Base-by-base conservation (phyloP, 2,888 invertebrate genomes). In the Dynastes maya region DNA sequence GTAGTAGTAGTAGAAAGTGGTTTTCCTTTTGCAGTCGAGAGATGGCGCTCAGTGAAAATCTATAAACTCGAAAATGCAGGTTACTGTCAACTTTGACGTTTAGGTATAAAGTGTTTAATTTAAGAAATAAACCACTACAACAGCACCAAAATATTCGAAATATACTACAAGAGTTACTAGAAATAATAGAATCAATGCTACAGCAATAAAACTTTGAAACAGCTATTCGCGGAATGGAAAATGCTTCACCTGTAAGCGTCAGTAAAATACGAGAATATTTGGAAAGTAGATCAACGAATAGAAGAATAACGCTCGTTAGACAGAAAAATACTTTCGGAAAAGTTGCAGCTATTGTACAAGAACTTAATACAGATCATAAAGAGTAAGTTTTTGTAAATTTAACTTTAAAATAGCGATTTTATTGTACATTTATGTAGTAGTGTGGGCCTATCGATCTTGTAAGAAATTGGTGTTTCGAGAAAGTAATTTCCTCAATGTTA, bases 221-320 rank as follows among this genome's bases (percentile, higher is more conserved):
- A 8, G n/a, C 13, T 55, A 6, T n/a, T 55, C 13, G 8, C 13
- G 61, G 78, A 75, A 83, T 83, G 83, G 82, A 83, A 53, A 82
- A 82, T 71, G 53, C 82, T 76, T 63, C 81, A 68, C 79, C 77
- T 72, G 83, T 82, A n/a, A 83, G 75, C 68, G 82, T 84, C 74
- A 80, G 80, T 58, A 81, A 83, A 77, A 82, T 84, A 32, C 83
- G 78, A 67, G 82, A 82, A 75, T 77, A 80, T 67, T 81, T 83
- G 64, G 81, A 83, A 76, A 80, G 75, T 22, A 77, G 78, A 29
- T 74, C 81, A 22, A 63, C 79, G 2, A 70, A 45, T 13, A 75
- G 77, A 70, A 74, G 51, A 71, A 70, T 49, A 4, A 53, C 55
- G 32, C 37, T 72, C 13, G 78, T 71, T n/a, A 72, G 72, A 16